Evolutionary conservation across 2,797 vertebrate genomes (phyloP).

Genomic region (Sorex maritimensis): DNA sequence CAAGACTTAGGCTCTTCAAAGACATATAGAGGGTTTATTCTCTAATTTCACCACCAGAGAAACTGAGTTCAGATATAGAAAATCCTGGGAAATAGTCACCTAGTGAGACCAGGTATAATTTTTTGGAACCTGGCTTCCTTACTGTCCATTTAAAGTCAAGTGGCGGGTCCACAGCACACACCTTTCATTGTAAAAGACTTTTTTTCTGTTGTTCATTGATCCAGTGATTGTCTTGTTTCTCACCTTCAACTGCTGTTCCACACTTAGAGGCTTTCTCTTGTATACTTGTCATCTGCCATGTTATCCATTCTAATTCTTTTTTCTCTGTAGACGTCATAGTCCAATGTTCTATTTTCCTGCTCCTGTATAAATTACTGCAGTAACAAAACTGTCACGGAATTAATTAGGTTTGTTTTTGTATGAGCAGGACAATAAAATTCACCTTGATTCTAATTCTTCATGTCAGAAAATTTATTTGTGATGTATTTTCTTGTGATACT

Average conservation of each 20-base stretch:
- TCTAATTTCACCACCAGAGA: constrained; percentile 24
- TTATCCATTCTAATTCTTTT: background rate
- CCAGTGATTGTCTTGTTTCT: constrained; percentile 24
- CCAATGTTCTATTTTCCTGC: background rate
- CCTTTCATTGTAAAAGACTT: background rate
- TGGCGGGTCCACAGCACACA: background rate
- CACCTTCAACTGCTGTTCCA: constrained; percentile 28
- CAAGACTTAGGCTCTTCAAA: constrained; percentile 27
- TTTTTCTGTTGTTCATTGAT: constrained; percentile 17
- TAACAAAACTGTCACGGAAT: background rate
- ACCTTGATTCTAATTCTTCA: constrained; percentile 1
- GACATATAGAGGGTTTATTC: background rate
- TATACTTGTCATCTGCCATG: background rate
- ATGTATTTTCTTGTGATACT: background rate
- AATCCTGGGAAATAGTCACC: background rate
- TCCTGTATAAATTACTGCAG: background rate
- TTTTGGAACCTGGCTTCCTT: background rate
- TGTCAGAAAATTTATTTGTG: background rate
- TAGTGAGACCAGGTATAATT: background rate
- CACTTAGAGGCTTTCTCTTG: background rate
- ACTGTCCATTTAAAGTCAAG: background rate
- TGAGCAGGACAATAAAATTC: background rate
- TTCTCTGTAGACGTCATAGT: background rate
- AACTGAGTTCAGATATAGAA: constrained; percentile 8
- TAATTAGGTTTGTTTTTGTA: background rate